phyloP scores from a whole-genome alignment of 2,888 invertebrate species.

The Perdita meconis region DNA sequence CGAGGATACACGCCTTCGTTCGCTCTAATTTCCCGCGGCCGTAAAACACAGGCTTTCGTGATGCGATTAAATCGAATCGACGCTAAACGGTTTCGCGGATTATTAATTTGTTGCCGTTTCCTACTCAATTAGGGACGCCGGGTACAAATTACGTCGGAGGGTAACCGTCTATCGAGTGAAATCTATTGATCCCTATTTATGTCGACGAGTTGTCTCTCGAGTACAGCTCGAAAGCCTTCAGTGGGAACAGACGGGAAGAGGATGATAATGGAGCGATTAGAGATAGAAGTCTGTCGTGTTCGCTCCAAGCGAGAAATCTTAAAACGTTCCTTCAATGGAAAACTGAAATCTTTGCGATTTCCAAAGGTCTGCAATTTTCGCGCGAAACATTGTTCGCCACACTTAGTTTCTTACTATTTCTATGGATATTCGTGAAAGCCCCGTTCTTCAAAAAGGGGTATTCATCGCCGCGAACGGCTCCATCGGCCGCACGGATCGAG shows the following conservation, averaged over 20 bases:
- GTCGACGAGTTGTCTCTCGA: not conserved
- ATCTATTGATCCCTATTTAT: slow-evolving; percentile 44
- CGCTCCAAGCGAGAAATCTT: too few species aligned
- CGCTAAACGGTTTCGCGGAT: slow-evolving; percentile 32
- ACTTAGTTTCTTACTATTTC: too few species aligned
- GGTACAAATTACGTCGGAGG: slow-evolving; percentile 41
- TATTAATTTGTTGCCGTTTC: slow-evolving; percentile 49
- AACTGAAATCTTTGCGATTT: too few species aligned
- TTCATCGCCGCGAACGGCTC: slow-evolving; percentile 1
- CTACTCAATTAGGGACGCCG: slow-evolving; percentile 39
- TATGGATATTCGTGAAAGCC: not conserved
- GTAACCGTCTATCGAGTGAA: slow-evolving; percentile 52
- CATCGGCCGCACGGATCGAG: slow-evolving; percentile 24
- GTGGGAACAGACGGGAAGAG: too few species aligned
- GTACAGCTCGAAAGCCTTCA: not conserved
- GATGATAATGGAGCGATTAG: slow-evolving; percentile 12
- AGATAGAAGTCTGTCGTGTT: not conserved
- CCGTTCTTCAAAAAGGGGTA: not conserved
- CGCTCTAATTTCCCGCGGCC: slow-evolving; percentile 28
- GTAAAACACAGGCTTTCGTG: slow-evolving; percentile 24
- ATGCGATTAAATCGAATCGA: slow-evolving; percentile 49
- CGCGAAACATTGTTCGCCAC: too few species aligned
- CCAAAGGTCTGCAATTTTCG: too few species aligned
- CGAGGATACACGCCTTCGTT: slow-evolving; percentile 38
- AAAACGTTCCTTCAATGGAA: too few species aligned